A percentile compares a stretch with the other conserved stretches of the same genome.
These are phyloP conservation scores for Netelia inedita DNA, from an alignment of 2,888 invertebrate genomes.

Conservation along the genomic window DNA sequence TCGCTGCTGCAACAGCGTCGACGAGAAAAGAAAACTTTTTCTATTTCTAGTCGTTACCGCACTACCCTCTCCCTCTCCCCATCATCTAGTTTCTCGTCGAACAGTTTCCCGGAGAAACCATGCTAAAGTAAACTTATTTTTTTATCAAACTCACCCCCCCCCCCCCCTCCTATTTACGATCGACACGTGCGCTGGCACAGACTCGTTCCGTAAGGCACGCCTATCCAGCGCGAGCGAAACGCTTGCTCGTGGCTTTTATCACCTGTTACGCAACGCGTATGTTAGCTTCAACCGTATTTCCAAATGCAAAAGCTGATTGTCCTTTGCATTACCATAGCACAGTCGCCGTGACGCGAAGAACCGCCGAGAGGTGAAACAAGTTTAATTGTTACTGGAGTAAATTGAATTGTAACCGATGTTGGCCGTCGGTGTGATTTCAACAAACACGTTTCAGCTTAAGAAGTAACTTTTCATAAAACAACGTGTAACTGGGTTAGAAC, in stretches of 20 bases:
- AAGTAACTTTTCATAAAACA: no score
- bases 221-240: not conserved
- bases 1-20: not conserved
- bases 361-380: no score
- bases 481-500: no score
- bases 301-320: not conserved
- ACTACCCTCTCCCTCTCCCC: not conserved
- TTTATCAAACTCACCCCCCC: not conserved
- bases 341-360: not conserved
- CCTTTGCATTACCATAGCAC: not conserved
- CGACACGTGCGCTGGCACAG: not conserved
- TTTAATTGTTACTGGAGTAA: no score
- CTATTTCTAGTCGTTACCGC: conserved; percentile 10
- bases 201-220: not conserved
- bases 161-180: not conserved
- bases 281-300: conserved; percentile 14
- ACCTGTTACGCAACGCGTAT: conserved; percentile 17
- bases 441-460: no score
- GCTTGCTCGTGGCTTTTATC: conserved; percentile 23
- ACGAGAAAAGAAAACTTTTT: conserved; percentile 40
- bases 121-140: conserved; percentile 23
- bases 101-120: conserved; percentile 11
- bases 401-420: no score
- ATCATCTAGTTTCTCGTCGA: not conserved
- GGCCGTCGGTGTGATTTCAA: no score